Conservation (phyloP, 37 sponge, comb jelly and placozoan genomes). For the Agelas oroides region DNA sequence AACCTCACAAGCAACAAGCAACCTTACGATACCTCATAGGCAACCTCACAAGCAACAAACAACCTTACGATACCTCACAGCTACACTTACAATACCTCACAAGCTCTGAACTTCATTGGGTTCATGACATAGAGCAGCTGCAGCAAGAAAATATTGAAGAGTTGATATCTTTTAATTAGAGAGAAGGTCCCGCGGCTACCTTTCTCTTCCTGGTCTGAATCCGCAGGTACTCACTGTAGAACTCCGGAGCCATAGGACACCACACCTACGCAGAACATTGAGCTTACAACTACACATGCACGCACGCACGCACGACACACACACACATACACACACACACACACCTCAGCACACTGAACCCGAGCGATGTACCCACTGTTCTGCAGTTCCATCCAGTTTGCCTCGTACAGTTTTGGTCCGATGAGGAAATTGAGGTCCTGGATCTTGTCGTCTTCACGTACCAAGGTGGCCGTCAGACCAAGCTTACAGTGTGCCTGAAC, state of each 20-base stretch:
- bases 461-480: slow-evolving; percentile 98
- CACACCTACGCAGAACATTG: slow-evolving; percentile 78
- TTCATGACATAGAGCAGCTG: slow-evolving; percentile 99
- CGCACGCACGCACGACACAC: neutral
- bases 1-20: too few relatives aligned
- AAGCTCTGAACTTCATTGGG: slow-evolving; percentile 96
- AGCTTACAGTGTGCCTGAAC: slow-evolving; percentile 97
- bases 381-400: slow-evolving; percentile 99
- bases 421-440: slow-evolving; percentile 98
- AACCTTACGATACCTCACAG: too few relatives aligned
- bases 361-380: slow-evolving; percentile 90
- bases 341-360: slow-evolving; percentile 97
- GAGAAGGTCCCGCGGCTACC: too few relatives aligned
- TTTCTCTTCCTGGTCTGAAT: slow-evolving; percentile 89
- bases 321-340: too few relatives aligned
- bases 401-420: slow-evolving; percentile 98
- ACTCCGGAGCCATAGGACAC: slow-evolving; percentile 99
- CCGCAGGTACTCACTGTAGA: slow-evolving; percentile 94
- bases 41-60: too few relatives aligned
- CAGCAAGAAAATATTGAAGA: neutral
- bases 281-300: too few relatives aligned
- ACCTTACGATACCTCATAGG: too few relatives aligned
- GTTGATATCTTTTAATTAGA: neutral
- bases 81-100: slow-evolving; percentile 58
- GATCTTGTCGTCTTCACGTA: slow-evolving; percentile 97